Conservation (phyloP, 2,797 vertebrate genomes). For the Pangasius sanitwongsei region DNA sequence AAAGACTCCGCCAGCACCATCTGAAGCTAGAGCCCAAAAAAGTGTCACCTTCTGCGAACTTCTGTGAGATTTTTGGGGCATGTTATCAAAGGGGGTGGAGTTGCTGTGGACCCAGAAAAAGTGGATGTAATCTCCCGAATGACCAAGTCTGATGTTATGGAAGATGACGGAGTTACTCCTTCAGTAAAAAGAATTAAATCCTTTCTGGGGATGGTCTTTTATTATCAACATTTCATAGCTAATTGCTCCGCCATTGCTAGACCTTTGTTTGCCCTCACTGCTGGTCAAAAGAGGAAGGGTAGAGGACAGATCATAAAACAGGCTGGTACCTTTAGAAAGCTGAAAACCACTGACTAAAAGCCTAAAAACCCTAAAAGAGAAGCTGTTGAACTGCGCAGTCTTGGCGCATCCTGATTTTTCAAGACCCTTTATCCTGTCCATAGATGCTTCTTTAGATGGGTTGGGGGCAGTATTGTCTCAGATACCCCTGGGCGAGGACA, state of each 20-base stretch:
- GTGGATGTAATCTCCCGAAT: slow-evolving; percentile 16
- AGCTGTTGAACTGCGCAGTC: slow-evolving; percentile 40
- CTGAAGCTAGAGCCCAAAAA: slow-evolving; percentile 30
- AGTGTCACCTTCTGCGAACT: slow-evolving; percentile 39
- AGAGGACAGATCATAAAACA: background rate
- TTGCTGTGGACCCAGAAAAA: slow-evolving; percentile 8
- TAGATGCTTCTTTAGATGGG: slow-evolving; percentile 38
- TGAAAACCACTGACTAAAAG: slow-evolving; percentile 1
- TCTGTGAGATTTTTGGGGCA: slow-evolving; percentile 54
- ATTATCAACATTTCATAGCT: slow-evolving; percentile 28
- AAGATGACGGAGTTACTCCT: background rate
- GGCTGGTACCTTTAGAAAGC: slow-evolving; percentile 7
- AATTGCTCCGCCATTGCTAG: slow-evolving; percentile 37
- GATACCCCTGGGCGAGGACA: slow-evolving; percentile 1
- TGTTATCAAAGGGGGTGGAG: slow-evolving; percentile 9
- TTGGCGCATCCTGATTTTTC: slow-evolving; percentile 47
- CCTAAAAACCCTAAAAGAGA: background rate
- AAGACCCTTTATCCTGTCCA: slow-evolving; percentile 36
- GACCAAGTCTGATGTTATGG: slow-evolving; percentile 44
- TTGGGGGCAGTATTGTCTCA: slow-evolving; percentile 45
- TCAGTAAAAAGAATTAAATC: slow-evolving; percentile 27
- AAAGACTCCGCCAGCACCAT: background rate
- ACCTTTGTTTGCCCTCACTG: background rate
- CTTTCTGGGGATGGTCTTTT: slow-evolving; percentile 14
- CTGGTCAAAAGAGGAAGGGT: slow-evolving; percentile 38